Conservation (phyloP, 1,140 invertebrate genomes). For the Dendroctonus ponderosae region DNA sequence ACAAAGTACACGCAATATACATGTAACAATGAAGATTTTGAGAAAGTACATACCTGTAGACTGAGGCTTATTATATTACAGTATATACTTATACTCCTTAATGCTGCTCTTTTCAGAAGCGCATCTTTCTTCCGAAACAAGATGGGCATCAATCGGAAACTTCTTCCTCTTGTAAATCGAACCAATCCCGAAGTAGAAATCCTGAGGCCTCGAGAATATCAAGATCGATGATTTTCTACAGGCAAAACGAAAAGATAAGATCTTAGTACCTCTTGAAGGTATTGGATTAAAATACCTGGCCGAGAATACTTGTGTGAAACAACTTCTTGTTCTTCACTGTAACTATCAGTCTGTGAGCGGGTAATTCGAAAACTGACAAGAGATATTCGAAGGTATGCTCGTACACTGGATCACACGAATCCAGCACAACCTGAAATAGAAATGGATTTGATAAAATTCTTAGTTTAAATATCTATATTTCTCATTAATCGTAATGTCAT, state of each 20-base stretch:
- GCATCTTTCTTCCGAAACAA: no score
- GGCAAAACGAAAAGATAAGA: neutral
- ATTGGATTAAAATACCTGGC: conserved; percentile 58
- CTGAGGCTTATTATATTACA: no score
- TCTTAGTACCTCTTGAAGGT: no score
- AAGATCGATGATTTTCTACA: conserved; percentile 26
- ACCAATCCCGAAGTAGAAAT: conserved; percentile 22
- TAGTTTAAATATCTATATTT: neutral
- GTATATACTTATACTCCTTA: no score
- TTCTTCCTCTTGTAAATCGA: conserved; percentile 14
- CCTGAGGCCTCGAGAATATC: conserved; percentile 6
- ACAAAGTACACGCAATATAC: no score
- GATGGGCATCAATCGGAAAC: conserved; percentile 7
- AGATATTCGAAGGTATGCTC: conserved; percentile 86
- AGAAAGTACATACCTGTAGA: no score
- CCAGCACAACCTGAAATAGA: conserved; percentile 65
- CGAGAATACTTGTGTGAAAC: conserved; percentile 74
- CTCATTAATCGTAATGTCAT: no score
- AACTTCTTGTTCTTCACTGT: conserved; percentile 81
- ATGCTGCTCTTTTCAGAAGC: neutral
- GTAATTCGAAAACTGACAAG: conserved; percentile 70
- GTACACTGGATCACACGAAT: conserved; percentile 84
- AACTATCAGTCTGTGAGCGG: conserved; percentile 68
- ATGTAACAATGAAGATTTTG: no score
- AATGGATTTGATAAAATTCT: neutral